Evolutionary conservation across 1,140 invertebrate species (phyloP).

Genomic region (Pseudoatta argentina): DNA sequence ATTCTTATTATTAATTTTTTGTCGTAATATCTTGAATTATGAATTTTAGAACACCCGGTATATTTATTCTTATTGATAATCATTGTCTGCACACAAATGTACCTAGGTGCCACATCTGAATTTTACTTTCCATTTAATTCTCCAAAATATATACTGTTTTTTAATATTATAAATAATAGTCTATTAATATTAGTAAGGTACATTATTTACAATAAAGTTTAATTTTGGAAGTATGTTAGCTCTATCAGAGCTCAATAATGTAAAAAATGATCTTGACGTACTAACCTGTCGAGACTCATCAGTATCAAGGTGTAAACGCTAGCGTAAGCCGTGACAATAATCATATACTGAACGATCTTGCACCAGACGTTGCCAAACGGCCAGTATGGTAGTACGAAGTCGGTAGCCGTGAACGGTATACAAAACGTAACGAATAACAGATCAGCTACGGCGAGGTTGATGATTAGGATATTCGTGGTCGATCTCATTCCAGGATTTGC

Average conservation of each 20-base stretch:
- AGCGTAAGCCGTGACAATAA: conserved; percentile 96
- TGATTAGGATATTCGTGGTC: conserved; percentile 97
- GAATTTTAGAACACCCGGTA: too few relatives aligned
- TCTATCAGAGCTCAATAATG: not conserved
- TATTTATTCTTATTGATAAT: not conserved
- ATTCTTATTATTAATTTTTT: too few relatives aligned
- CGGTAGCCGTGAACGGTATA: conserved; percentile 96
- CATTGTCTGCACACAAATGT: not conserved
- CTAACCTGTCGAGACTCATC: conserved; percentile 95
- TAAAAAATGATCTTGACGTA: conserved; percentile 17
- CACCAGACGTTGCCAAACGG: conserved; percentile 97
- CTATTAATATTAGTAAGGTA: not conserved
- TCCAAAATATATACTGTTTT: not conserved
- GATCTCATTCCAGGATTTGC: conserved; percentile 96
- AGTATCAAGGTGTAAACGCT: conserved; percentile 97
- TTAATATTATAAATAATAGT: not conserved
- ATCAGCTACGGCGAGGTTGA: conserved; percentile 95
- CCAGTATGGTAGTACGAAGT: conserved; percentile 95
- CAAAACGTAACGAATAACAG: conserved; percentile 98
- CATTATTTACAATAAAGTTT: not conserved
- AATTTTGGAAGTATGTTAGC: not conserved
- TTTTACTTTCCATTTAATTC: not conserved
- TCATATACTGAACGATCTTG: conserved; percentile 94
- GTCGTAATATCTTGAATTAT: too few relatives aligned
- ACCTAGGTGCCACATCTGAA: not conserved